Evolutionary conservation across 2,797 vertebrate species (phyloP).

Genomic region (Parauchenoglanis ngamensis): DNA sequence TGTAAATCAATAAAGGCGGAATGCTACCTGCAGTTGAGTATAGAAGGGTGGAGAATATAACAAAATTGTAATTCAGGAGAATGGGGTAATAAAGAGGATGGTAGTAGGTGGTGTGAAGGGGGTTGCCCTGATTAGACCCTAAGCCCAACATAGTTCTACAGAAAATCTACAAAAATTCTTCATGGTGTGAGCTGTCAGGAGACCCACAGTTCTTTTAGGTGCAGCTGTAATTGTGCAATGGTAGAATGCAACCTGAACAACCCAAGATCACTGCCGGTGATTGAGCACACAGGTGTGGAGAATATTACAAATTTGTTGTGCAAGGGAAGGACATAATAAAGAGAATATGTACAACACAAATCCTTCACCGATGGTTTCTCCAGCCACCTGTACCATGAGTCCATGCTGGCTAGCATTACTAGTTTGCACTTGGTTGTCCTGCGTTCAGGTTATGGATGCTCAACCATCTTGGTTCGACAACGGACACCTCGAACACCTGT

Average conservation of each 20-base stretch:
- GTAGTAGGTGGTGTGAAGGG: neutral
- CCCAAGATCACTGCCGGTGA: neutral
- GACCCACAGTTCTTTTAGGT: neutral
- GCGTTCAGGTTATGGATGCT: constrained; percentile 28
- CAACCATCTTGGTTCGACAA: constrained; percentile 20
- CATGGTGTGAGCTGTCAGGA: neutral
- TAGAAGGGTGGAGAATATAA: neutral
- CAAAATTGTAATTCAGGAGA: neutral
- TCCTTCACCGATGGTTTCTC: constrained; percentile 25
- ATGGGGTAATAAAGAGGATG: neutral
- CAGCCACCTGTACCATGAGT: constrained; percentile 42
- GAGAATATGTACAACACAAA: neutral
- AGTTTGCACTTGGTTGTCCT: constrained; percentile 52
- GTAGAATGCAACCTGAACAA: neutral
- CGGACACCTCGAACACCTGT: constrained; percentile 45
- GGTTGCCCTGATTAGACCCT: neutral
- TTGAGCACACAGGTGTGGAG: constrained; percentile 44
- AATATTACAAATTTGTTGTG: constrained; percentile 35
- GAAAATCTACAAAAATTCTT: neutral
- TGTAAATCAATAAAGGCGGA: neutral
- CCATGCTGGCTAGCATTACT: constrained; percentile 46
- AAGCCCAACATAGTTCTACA: neutral
- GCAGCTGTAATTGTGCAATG: neutral
- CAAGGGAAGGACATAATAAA: constrained; percentile 10
- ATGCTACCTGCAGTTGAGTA: neutral